Conservation (phyloP, 2,888 invertebrate genomes). For the Eupelmus urozonus region DNA sequence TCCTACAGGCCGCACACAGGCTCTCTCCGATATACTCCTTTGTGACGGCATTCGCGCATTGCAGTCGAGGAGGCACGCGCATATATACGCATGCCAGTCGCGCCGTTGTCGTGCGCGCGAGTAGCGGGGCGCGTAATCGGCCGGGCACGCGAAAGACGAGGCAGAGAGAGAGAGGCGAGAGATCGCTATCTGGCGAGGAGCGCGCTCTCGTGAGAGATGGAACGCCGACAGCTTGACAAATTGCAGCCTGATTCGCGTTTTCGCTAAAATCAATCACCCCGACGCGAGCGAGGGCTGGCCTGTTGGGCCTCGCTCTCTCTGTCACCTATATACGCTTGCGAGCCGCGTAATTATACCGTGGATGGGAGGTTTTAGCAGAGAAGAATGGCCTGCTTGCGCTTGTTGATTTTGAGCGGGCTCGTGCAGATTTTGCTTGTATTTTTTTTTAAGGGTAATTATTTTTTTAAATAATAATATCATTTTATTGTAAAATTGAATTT, state of each 20-base stretch:
- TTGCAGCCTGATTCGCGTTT: slow-evolving; percentile 76
- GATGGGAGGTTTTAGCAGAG: no score
- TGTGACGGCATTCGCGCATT: no score
- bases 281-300: slow-evolving; percentile 56
- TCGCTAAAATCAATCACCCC: slow-evolving; percentile 76
- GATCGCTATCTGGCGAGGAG: slow-evolving; percentile 50
- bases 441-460: no score
- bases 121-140: slow-evolving; percentile 15
- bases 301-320: slow-evolving; percentile 57
- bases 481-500: no score
- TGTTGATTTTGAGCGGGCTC: no score
- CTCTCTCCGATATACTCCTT: no score
- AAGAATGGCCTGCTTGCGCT: no score
- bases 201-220: slow-evolving; percentile 27
- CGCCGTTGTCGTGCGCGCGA: background rate
- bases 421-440: no score
- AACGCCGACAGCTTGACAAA: slow-evolving; percentile 76
- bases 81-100: background rate
- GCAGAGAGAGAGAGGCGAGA: slow-evolving; percentile 4
- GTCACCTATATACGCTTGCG: slow-evolving; percentile 63
- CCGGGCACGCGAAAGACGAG: background rate
- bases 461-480: no score
- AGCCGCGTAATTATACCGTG: background rate
- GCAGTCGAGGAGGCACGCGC: no score
- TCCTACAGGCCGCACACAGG: no score